Base-by-base conservation (phyloP, 2,888 invertebrate genomes). In the Patella pellucida region DNA sequence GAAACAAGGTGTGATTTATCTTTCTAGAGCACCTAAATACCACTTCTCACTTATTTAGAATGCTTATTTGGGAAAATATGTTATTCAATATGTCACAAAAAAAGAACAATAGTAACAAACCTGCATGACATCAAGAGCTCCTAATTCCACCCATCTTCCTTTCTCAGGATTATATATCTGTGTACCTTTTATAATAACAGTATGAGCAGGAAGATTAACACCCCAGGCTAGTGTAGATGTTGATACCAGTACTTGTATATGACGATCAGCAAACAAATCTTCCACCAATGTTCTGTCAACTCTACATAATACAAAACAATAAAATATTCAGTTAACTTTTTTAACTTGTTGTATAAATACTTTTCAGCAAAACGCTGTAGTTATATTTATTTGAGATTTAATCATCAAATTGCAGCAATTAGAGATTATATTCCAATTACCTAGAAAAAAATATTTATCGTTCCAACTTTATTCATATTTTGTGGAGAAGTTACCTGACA, bases 181-280 rank as follows among this genome's bases (percentile, higher is more conserved):
- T 0, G 99, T 99, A 41, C 99, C 99, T 91, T 99, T 99, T 85
- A 97, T 96, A 80, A 98, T 97, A 72, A 99, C 99, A 0, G 99
- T 99, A 91, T 99, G 99, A 0, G 99, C 99, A 0, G 99, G 99
- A 69, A 99, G 93, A 92, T 99, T 99, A 51, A 99, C 99, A 91
- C 99, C 99, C 99, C 99, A 99, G 15, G 99, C 99, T 27, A 99
- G 92, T 0, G 99, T 99, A 0, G 99, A 98, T 0, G 99, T 99
- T 0, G 99, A 99, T 0, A 99, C 98, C 51, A 99, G 92, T 68
- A 91, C 90, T 93, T 98, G 98, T 90, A 99, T 97, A 89, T 99
- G 99, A 74, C 97, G 93, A 91, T 99, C 99, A 2, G 97, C 98
- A 92, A 99, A 99, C 82, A 99, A 93, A 93, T 99, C 99, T 90